Conservation (phyloP, 2,113 vertebrate species). For the Osmerus eperlanus region DNA sequence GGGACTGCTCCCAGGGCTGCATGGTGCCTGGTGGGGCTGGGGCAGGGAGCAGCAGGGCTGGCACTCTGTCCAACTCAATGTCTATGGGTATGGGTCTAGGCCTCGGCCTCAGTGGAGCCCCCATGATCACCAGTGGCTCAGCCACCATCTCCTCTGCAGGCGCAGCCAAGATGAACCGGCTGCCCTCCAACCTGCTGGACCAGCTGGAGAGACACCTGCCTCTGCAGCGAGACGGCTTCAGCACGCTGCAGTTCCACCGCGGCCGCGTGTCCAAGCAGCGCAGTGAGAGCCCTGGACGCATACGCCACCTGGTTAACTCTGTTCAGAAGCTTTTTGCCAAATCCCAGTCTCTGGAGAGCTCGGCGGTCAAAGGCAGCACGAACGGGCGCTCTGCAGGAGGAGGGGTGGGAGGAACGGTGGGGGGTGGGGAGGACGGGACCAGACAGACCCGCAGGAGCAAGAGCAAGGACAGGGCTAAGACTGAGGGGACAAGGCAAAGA, state of each 20-base stretch:
- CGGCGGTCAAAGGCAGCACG: slow-evolving; percentile 76
- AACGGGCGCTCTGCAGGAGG: slow-evolving; percentile 76
- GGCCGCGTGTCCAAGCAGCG: slow-evolving; percentile 83
- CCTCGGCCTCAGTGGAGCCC: slow-evolving; percentile 67
- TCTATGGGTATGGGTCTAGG: slow-evolving; percentile 74
- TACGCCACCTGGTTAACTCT: slow-evolving; percentile 95
- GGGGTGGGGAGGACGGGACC: slow-evolving; percentile 70
- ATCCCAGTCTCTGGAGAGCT: slow-evolving; percentile 84
- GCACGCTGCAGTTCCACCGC: slow-evolving; percentile 94
- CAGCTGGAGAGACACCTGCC: slow-evolving; percentile 98
- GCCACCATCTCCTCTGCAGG: slow-evolving; percentile 76
- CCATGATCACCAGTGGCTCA: slow-evolving; percentile 80
- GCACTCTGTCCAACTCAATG: slow-evolving; percentile 65
- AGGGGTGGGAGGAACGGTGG: slow-evolving; percentile 23
- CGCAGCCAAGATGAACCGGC: slow-evolving; percentile 79
- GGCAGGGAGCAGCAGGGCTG: slow-evolving; percentile 61
- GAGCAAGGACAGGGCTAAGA: slow-evolving; percentile 94
- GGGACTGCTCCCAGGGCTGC: slow-evolving; percentile 77
- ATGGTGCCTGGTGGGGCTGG: slow-evolving; percentile 51
- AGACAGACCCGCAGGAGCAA: slow-evolving; percentile 88
- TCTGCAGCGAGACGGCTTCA: slow-evolving; percentile 93
- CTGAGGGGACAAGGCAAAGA: slow-evolving; percentile 82
- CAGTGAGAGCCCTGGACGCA: slow-evolving; percentile 93
- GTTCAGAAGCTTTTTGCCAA: slow-evolving; percentile 93
- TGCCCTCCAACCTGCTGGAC: slow-evolving; percentile 92